phyloP scores from a whole-genome alignment of 2,113 vertebrate genomes.

The Planiliza haematocheilus region DNA sequence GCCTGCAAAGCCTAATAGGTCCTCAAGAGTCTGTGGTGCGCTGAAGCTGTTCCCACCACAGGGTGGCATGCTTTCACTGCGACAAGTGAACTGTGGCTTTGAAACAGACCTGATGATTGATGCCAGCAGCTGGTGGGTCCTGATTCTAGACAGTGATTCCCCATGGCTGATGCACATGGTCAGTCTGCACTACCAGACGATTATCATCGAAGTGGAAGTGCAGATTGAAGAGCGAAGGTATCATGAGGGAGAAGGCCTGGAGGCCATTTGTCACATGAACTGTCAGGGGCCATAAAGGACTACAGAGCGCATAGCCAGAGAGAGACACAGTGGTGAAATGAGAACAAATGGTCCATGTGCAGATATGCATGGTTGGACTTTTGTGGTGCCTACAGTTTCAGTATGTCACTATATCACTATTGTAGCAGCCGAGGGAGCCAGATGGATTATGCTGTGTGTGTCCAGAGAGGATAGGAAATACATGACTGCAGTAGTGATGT shows the following conservation, averaged over 20 bases:
- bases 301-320: background rate
- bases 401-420: slow-evolving; percentile 6
- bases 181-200: slow-evolving; percentile 28
- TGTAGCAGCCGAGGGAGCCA: no score
- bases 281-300: slow-evolving; percentile 44
- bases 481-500: no score
- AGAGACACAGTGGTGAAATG: slow-evolving; percentile 24
- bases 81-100: slow-evolving; percentile 8
- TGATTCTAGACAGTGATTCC: slow-evolving; percentile 60
- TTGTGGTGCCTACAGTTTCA: background rate
- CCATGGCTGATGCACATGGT: slow-evolving; percentile 37
- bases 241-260: slow-evolving; percentile 13
- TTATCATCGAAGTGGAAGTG: slow-evolving; percentile 35
- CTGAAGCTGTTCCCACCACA: slow-evolving; percentile 47
- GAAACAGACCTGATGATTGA: slow-evolving; percentile 36
- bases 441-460: no score
- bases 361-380: slow-evolving; percentile 35
- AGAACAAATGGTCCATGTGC: slow-evolving; percentile 39
- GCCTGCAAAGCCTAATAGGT: background rate
- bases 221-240: slow-evolving; percentile 30
- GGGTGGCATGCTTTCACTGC: slow-evolving; percentile 67
- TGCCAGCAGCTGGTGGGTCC: slow-evolving; percentile 54
- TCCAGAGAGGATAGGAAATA: no score
- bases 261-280: slow-evolving; percentile 58
- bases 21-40: slow-evolving; percentile 7